Evolutionary conservation across 1,140 invertebrate species (phyloP).

Genomic region (Apis florea): DNA sequence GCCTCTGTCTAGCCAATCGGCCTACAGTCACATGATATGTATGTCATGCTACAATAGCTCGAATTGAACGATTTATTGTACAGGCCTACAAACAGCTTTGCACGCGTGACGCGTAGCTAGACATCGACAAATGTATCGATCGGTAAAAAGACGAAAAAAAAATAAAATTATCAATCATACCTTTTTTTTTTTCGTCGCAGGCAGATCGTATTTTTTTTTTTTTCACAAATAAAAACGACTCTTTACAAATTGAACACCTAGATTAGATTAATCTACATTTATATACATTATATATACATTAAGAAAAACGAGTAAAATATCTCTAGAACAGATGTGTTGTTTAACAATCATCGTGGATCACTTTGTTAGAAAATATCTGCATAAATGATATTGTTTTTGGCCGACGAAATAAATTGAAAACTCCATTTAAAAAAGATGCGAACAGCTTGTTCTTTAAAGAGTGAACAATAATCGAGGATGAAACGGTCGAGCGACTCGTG

Average conservation of each 20-base stretch:
- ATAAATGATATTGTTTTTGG: neutral
- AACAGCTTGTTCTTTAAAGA: conserved; percentile 36
- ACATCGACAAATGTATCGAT: conserved; percentile 3
- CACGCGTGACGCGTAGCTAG: neutral
- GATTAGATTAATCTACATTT: too few species aligned
- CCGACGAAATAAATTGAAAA: neutral
- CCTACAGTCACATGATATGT: conserved; percentile 17
- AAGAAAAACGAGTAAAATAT: too few species aligned
- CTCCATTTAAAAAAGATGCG: neutral
- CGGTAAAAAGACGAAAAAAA: neutral
- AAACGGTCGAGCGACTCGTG: conserved; percentile 47
- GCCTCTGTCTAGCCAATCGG: conserved; percentile 12
- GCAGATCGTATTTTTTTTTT: too few species aligned
- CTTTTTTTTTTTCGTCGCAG: neutral
- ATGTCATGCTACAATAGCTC: conserved; percentile 33
- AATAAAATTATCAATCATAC: neutral
- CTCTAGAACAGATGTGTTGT: neutral
- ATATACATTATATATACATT: too few species aligned
- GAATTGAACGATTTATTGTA: conserved; percentile 22
- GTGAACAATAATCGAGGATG: conserved; percentile 17
- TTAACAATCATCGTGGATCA: neutral
- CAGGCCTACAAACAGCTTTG: conserved; percentile 3
- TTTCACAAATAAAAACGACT: too few species aligned
- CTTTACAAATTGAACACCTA: too few species aligned
- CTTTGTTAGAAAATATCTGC: too few species aligned